Evolutionary conservation across 2,888 invertebrate genomes (phyloP).

Genomic region (Philereme vetulata): DNA sequence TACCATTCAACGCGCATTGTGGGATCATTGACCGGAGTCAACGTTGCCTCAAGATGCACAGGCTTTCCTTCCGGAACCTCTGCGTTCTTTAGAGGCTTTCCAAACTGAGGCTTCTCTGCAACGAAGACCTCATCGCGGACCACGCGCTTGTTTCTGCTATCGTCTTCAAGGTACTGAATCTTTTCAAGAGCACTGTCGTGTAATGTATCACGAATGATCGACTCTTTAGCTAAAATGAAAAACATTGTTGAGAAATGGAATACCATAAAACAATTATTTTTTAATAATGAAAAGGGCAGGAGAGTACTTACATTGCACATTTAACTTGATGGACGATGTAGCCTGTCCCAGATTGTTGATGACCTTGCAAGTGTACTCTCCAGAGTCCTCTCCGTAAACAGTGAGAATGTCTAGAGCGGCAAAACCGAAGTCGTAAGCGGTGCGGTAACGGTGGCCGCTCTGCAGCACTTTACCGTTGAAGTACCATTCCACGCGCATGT

Average conservation of each 20-base stretch:
- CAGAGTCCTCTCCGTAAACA: conserved; percentile 96
- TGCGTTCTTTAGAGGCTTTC: conserved; percentile 93
- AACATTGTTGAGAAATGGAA: conserved; percentile 12
- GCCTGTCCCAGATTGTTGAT: conserved; percentile 94
- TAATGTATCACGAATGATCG: conserved; percentile 94
- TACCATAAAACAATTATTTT: not conserved
- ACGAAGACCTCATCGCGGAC: conserved; percentile 89
- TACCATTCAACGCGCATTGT: conserved; percentile 99
- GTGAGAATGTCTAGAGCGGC: conserved; percentile 97
- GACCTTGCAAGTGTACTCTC: conserved; percentile 94
- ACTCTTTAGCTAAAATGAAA: conserved; percentile 87
- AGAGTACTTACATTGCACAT: conserved; percentile 89
- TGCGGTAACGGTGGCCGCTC: conserved; percentile 95
- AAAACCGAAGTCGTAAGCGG: conserved; percentile 98
- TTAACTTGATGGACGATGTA: conserved; percentile 90
- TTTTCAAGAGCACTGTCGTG: conserved; percentile 96
- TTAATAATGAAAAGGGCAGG: not conserved
- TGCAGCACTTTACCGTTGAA: conserved; percentile 95
- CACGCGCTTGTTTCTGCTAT: conserved; percentile 89
- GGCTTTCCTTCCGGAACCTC: conserved; percentile 93
- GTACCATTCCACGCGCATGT: conserved; percentile 96
- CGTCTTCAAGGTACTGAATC: conserved; percentile 95
- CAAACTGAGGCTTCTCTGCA: conserved; percentile 95
- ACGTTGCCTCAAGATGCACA: conserved; percentile 96
- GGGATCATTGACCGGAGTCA: conserved; percentile 98